Conservation (phyloP, 2,888 invertebrate species). For the Sthenelais limicola region DNA sequence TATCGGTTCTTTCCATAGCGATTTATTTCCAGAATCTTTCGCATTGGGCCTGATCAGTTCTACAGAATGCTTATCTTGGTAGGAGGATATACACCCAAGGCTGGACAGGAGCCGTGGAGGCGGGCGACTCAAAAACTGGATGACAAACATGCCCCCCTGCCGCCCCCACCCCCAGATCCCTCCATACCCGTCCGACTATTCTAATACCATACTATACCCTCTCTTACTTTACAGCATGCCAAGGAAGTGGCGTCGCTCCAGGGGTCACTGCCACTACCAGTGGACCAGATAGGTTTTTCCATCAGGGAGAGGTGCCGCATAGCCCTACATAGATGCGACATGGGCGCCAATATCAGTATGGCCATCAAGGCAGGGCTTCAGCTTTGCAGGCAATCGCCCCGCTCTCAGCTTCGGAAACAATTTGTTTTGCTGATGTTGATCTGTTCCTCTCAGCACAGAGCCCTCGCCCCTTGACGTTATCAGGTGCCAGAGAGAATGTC, state of each 20-base stretch:
- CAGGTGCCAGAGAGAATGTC: constrained; percentile 8
- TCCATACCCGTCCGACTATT: no score
- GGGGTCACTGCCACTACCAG: background rate
- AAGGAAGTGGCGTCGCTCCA: background rate
- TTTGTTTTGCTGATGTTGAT: constrained; percentile 32
- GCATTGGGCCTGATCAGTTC: no score
- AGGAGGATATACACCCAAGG: no score
- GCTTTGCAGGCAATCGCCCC: constrained; percentile 12
- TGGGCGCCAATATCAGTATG: constrained; percentile 17
- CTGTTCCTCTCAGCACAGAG: constrained; percentile 11
- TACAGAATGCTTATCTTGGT: no score
- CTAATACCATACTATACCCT: no score
- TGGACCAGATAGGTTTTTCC: constrained; percentile 5
- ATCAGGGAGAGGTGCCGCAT: background rate
- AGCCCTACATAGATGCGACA: background rate
- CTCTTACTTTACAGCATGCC: no score
- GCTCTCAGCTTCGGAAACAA: constrained; percentile 23
- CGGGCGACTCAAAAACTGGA: constrained; percentile 2
- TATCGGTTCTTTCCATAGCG: background rate
- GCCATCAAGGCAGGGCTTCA: constrained; percentile 1
- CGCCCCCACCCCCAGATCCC: no score
- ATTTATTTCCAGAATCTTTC: constrained; percentile 15
- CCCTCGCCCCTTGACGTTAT: constrained; percentile 3
- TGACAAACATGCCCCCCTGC: no score
- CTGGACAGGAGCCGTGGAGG: background rate